These are phyloP conservation scores for Sternarchorhynchus goeldii DNA, from an alignment of 2,797 vertebrate species.

Conservation along the genomic window DNA sequence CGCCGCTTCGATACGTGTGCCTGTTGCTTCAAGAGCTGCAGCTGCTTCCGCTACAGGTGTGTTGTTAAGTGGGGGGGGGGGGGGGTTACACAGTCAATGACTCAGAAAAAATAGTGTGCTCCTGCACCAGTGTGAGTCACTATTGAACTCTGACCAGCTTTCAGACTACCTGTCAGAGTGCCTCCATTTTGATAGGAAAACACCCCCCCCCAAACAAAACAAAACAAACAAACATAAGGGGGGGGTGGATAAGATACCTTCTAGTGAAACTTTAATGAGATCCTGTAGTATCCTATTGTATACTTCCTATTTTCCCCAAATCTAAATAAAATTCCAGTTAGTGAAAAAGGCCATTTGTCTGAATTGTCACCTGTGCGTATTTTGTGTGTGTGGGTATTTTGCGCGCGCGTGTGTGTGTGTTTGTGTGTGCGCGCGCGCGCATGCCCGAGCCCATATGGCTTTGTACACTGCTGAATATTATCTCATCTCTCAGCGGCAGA, in stretches of 20 bases:
- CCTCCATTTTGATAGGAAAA: constrained; percentile 17
- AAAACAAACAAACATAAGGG: not conserved
- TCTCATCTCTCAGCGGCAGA: constrained; percentile 34
- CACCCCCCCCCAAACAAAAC: too few relatives aligned
- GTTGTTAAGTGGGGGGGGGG: constrained; percentile 8
- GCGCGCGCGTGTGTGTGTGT: not conserved
- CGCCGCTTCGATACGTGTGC: too few relatives aligned
- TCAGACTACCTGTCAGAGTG: not conserved
- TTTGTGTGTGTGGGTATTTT: not conserved
- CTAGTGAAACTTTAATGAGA: constrained; percentile 16
- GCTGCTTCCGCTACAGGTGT: not conserved
- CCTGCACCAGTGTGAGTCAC: constrained; percentile 19
- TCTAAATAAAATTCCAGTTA: constrained; percentile 2
- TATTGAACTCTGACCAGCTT: not conserved
- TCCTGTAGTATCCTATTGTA: constrained; percentile 1
- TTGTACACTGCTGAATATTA: constrained; percentile 30
- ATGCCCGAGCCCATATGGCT: not conserved
- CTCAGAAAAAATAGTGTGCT: constrained; percentile 16
- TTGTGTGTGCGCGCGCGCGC: not conserved
- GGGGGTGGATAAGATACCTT: not conserved
- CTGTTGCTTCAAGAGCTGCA: too few relatives aligned
- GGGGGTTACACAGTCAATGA: constrained; percentile 15
- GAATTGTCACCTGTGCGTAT: constrained; percentile 7
- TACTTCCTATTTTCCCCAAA: not conserved
- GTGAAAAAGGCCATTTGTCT: constrained; percentile 1